phyloP scores from a whole-genome alignment of 2,797 vertebrate species.

The Hybognathus amarus region DNA sequence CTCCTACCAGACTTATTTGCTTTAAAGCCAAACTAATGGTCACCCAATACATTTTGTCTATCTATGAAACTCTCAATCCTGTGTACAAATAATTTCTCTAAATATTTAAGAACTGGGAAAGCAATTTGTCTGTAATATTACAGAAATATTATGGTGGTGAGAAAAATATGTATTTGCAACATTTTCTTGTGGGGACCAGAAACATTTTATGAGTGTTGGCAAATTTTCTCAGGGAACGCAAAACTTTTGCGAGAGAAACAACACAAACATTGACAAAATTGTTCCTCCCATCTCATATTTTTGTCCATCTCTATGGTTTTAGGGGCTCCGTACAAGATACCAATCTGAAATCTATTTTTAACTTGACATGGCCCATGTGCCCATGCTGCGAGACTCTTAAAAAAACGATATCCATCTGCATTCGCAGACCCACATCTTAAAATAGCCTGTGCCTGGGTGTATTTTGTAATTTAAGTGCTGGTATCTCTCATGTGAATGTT shows the following conservation, averaged over 20 bases:
- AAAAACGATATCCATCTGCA: background rate
- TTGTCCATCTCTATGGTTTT: background rate
- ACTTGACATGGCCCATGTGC: background rate
- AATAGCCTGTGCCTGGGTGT: background rate
- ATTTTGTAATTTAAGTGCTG: background rate
- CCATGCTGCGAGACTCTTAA: background rate
- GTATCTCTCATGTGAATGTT: background rate
- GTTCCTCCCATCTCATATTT: background rate
- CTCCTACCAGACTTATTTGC: background rate
- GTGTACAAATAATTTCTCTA: background rate
- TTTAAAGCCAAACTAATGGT: background rate
- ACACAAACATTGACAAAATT: background rate
- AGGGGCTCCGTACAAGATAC: background rate
- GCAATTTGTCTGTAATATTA: background rate
- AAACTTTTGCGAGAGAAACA: background rate
- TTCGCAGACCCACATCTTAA: background rate
- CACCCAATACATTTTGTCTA: background rate
- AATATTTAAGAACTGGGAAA: background rate
- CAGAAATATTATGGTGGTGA: background rate
- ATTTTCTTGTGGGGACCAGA: background rate
- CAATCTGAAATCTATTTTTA: background rate
- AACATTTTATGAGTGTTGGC: background rate
- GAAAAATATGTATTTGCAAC: background rate
- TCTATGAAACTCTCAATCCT: background rate
- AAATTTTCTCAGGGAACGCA: background rate